A percentile compares a stretch with the other conserved stretches of the same genome.
phyloP scores from a whole-genome alignment of 2,888 invertebrate species.

The Cyclophora punctaria region DNA sequence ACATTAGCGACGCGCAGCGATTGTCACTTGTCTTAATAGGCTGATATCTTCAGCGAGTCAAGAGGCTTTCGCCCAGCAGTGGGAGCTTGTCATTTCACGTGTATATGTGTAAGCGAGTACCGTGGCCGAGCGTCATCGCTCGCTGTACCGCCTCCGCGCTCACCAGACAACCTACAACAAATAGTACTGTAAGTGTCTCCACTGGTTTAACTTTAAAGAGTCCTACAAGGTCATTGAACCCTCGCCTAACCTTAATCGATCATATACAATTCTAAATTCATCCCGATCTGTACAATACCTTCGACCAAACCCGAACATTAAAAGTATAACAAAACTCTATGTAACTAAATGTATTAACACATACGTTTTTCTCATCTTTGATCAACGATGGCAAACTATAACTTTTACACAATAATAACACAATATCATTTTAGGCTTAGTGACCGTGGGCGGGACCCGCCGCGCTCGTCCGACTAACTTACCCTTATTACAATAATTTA shows the following conservation, averaged over 20 bases:
- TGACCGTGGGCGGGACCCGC: constrained; percentile 39
- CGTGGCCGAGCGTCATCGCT: constrained; percentile 22
- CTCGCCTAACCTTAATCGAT: constrained; percentile 57
- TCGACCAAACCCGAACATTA: constrained; percentile 47
- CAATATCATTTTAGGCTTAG: constrained; percentile 65
- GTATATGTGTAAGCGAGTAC: no score
- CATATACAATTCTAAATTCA: constrained; percentile 70
- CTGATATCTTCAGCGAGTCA: no score
- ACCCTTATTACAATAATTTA: constrained; percentile 40
- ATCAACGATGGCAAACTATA: constrained; percentile 73
- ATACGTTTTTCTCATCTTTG: constrained; percentile 62
- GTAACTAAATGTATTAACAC: constrained; percentile 65
- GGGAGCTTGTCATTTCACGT: no score
- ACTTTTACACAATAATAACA: constrained; percentile 64
- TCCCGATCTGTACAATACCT: constrained; percentile 59
- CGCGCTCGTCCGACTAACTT: constrained; percentile 30
- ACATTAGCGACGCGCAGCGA: no score
- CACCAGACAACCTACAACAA: constrained; percentile 48
- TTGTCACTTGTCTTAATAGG: no score
- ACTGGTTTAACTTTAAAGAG: constrained; percentile 61
- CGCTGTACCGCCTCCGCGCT: constrained; percentile 21
- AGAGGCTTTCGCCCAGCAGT: no score
- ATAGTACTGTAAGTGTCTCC: constrained; percentile 73
- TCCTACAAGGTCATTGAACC: constrained; percentile 43
- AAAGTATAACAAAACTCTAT: constrained; percentile 65